Evolutionary conservation across 2,888 invertebrate genomes (phyloP).

Genomic region (Macrophya annulata): DNA sequence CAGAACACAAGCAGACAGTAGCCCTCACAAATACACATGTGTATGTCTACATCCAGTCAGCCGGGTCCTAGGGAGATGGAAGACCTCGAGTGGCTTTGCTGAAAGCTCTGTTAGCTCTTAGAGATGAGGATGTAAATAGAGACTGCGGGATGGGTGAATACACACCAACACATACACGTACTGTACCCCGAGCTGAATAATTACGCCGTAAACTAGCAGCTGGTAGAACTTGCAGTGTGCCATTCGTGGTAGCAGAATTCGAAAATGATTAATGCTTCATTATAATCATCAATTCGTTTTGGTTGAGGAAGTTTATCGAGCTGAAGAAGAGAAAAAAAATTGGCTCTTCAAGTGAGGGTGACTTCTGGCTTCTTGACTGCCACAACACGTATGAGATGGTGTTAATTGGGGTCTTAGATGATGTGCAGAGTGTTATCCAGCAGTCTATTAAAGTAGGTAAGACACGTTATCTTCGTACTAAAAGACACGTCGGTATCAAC

Average conservation of each 20-base stretch:
- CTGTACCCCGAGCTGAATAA: constrained; percentile 11
- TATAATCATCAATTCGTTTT: neutral
- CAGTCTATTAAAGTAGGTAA: neutral
- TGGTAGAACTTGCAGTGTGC: neutral
- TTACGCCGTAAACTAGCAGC: constrained; percentile 24
- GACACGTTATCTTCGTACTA: no score
- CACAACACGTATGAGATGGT: neutral
- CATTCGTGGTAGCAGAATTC: neutral
- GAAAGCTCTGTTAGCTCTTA: constrained; percentile 61
- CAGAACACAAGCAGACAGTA: neutral
- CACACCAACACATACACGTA: neutral
- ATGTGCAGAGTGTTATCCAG: neutral
- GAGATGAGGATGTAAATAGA: constrained; percentile 61
- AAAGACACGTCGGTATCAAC: neutral
- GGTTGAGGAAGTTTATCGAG: neutral
- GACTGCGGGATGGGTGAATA: constrained; percentile 30
- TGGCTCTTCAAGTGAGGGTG: no score
- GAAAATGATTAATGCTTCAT: neutral
- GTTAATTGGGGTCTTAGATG: constrained; percentile 27
- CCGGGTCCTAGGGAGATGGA: constrained; percentile 19
- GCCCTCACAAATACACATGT: neutral
- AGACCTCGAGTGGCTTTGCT: constrained; percentile 56
- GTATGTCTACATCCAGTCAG: neutral
- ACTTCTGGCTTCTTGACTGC: neutral
- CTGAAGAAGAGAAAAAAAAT: neutral